Evolutionary conservation across 2,113 vertebrate species (phyloP), one percentile per base, ranked within the genome.

Genomic region (Clarias batrachus): DNA sequence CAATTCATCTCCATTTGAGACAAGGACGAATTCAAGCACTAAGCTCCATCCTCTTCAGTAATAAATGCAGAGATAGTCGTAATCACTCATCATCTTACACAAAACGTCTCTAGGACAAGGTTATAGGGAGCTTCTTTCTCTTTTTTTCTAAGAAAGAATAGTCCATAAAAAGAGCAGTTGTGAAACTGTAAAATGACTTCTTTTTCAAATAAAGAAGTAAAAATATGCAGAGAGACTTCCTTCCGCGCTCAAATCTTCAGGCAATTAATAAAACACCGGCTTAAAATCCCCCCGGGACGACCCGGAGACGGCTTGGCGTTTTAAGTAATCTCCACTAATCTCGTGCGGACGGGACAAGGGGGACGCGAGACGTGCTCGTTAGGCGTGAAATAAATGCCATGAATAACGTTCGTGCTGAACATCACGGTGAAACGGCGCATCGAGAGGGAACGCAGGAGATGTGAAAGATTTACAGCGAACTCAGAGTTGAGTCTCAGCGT

Each of bases 171-270:
- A 33, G 56, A 56, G 16, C 16, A 19, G 7, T 33, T 79, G n/a
- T 79, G 8, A 10, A 11, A 17, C n/a, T 57, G 14, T 57, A 30
- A 59, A 57, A 78, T 57, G 48, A 11, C 48, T 77, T n/a, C 73
- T 0, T 52, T 25, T 12, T 23, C 13, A 16, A 27, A 56, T n/a
- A 76, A 76, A 48, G 23, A 25, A 52, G n/a, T 23, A n/a, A 4
- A 54, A 77, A 77, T n/a, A 54, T 17, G 76, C 54, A 30, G 54
- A 79, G 8, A 79, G 27, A 79, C 33, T 60, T 79, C 77, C 56
- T 79, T 33, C 2, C 1, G 11, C 23, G 27, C 27, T 33, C 17
- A 59, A 59, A 79, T 59, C 52, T 19, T 57, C 17, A 30, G 77
- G 16, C 56, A 79, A 59, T 59, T 37, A 79, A 79, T 60, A 79